Percentiles rank a stretch among this genome's conserved stretches.
Evolutionary conservation across 2,797 vertebrate species (phyloP).

Genomic region (Brotogeris chrysoptera): DNA sequence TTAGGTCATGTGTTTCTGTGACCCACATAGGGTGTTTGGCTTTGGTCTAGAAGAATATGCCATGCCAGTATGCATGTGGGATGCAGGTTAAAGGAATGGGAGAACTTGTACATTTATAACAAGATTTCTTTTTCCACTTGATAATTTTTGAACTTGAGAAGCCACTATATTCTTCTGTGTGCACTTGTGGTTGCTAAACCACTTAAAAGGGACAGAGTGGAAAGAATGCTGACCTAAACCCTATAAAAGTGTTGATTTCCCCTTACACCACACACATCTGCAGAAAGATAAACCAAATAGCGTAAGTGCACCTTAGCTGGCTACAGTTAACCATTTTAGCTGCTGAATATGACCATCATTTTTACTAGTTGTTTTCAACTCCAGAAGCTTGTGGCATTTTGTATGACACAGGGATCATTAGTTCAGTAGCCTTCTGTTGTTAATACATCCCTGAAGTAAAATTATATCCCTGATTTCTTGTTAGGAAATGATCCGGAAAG

Average conservation of each 20-base stretch:
- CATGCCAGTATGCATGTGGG: not conserved
- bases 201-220: not conserved
- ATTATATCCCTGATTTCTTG: not conserved
- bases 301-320: not conserved
- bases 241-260: not conserved
- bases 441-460: not conserved
- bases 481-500: conserved; percentile 9
- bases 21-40: not conserved
- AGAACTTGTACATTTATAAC: not conserved
- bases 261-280: not conserved
- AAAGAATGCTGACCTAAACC: not conserved
- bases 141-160: not conserved
- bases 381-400: not conserved
- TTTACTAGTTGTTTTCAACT: not conserved
- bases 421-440: not conserved
- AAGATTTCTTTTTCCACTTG: not conserved
- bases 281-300: not conserved
- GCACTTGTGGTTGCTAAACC: not conserved
- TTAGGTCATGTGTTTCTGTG: not conserved
- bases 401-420: not conserved
- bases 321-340: not conserved
- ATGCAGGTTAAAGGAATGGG: not conserved
- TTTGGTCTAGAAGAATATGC: not conserved
- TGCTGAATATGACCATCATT: not conserved
- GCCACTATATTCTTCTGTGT: not conserved